Base-by-base conservation (phyloP, 1,140 invertebrate species). In the Drosophila lini region DNA sequence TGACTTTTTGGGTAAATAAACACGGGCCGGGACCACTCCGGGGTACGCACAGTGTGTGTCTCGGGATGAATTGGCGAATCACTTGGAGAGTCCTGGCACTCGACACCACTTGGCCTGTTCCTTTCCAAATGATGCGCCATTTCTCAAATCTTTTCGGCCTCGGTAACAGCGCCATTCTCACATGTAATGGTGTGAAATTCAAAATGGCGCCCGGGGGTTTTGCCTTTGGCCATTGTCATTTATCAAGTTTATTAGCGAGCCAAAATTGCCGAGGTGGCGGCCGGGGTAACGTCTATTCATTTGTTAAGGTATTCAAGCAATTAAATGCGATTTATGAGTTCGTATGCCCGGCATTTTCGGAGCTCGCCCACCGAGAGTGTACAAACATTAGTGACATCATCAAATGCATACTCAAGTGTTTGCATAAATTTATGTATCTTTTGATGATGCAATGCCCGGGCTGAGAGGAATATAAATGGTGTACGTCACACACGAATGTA, bases 161-260 rank as follows among this genome's bases (percentile, higher is more conserved):
- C 52, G 42, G 50, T 19, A 41, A 45, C 25, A 34, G 45, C 63
- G 42, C 47, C 69, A 45, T 79, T 47, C 53, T 31, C 67, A 79
- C 80, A 77, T 88, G 63, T 83, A 89, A 88, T 88, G 83, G 84
- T 79, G 84, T 89, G 80, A 88, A 88, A 83, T 83, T 88, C 77
- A 89, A 86, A 88, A 86, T 86, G 83, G 73, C 82, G 80, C 61
- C 65, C 62, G 31, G 52, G 61, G 61, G 45, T 62, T 38, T 38
- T 19, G 28, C 55, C 40, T 55, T 44, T 25, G 71, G 61, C 59
- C 58, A 78, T 80, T 80, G 73, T 88, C 80, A 88, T 88, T 88
- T 80, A 89, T 88, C 83, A 88, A 88, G 76, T 88, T 88, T 88
- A 88, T 88, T 89, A 88, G 80, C 83, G 80, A 52, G 25, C n/a